Evolutionary conservation across 1,140 invertebrate genomes (phyloP), one percentile per base, ranked within the genome.

Genomic region (Copidosoma floridanum): DNA sequence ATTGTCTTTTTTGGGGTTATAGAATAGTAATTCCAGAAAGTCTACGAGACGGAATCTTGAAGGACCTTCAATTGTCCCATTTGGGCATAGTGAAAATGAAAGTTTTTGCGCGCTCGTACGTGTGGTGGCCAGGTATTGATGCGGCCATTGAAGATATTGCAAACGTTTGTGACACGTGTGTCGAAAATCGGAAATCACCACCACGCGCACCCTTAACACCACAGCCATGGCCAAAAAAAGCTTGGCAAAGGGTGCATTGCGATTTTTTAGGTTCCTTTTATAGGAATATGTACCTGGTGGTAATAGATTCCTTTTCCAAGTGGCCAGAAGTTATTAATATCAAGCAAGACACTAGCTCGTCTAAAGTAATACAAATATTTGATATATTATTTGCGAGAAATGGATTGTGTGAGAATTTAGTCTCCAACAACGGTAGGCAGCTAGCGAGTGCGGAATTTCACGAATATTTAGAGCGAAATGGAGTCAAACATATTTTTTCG

Each of bases 251-350:
- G n/a, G n/a, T n/a, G n/a, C n/a, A n/a, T n/a, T n/a, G n/a, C n/a
- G 59, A 61, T 48, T 55, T 61, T 24, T 16, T 52, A n/a, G 52
- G 59, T 29, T 44, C 43, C 16, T 75, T 77, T 50, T 29, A 68
- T 23, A 65, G 66, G 2, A 61, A 72, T 52, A 70, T 60, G 53
- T 81, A 77, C 53, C 61, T 81, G n/a, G 69, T 82, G 29, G 35
- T 78, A 3, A 68, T 79, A 5, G 81, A 82, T 69, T 52, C 76
- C 3, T 74, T 67, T 48, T 71, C 71, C 0, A 76, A 74, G 52
- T 81, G 73, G 16, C 32, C 32, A 37, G 32, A 37, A 14, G n/a
- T 62, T 1, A 38, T 57, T 26, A 38, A 64, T 44, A 56, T 50
- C 43, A 29, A 29, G 16, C 37, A 44, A 38, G 54, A 43, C 38